These are phyloP conservation scores for Drosophila longiperda DNA, from an alignment of 2,888 invertebrate species.

Conservation along the genomic window DNA sequence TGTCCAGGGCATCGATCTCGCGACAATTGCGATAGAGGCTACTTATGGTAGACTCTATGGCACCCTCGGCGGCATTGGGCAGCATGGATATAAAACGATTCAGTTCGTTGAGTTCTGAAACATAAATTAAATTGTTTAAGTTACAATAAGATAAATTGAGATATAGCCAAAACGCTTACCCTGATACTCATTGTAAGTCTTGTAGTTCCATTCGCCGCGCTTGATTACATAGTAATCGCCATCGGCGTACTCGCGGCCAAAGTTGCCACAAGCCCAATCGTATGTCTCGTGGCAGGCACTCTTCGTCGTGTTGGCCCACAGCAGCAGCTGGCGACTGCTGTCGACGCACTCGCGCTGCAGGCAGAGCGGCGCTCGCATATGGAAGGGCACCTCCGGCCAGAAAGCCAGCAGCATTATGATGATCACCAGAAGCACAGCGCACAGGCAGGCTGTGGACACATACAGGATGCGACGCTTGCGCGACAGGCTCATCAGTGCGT, in stretches of 20 bases:
- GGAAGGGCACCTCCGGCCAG: constrained; percentile 84
- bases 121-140: too few relatives aligned
- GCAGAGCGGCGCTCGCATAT: constrained; percentile 83
- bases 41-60: constrained; percentile 83
- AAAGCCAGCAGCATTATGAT: constrained; percentile 83
- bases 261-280: constrained; percentile 84
- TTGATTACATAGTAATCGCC: constrained; percentile 83
- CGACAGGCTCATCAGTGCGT: constrained; percentile 82
- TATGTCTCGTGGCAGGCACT: constrained; percentile 83
- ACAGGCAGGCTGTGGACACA: constrained; percentile 82
- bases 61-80: constrained; percentile 75
- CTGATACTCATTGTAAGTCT: constrained; percentile 84
- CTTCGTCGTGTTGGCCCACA: constrained; percentile 83
- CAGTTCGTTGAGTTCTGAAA: constrained; percentile 82
- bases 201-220: constrained; percentile 84
- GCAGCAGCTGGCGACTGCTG: constrained; percentile 83
- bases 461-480: constrained; percentile 83
- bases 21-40: constrained; percentile 83
- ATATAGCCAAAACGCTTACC: constrained; percentile 63
- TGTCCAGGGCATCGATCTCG: constrained; percentile 83
- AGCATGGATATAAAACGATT: constrained; percentile 84
- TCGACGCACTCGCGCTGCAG: constrained; percentile 83
- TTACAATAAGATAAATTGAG: background rate
- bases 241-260: constrained; percentile 81
- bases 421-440: constrained; percentile 82